Evolutionary conservation across 2,888 invertebrate genomes (phyloP).

Genomic region (Drosophila anomelani): DNA sequence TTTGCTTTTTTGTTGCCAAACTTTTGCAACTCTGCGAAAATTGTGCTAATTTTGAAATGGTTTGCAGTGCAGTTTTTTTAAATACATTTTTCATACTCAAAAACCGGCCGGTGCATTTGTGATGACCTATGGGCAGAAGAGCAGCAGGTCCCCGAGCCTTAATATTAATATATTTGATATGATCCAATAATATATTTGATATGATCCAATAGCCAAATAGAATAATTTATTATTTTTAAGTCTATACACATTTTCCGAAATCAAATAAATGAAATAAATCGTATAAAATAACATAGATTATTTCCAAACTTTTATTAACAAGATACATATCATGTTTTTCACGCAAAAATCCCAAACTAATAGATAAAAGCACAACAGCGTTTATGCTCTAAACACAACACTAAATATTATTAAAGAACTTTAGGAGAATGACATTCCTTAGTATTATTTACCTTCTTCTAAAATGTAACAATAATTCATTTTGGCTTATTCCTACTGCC

Average conservation of each 20-base stretch:
- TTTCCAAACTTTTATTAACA: too few species aligned
- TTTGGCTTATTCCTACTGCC: background rate
- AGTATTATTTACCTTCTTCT: background rate
- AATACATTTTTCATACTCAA: conserved; percentile 28
- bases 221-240: background rate
- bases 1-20: conserved; percentile 25
- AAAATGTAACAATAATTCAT: conserved; percentile 7
- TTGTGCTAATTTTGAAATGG: conserved; percentile 54
- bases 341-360: background rate
- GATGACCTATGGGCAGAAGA: conserved; percentile 4
- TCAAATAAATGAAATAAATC: background rate
- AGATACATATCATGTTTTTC: too few species aligned
- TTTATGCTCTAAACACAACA: background rate
- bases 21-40: conserved; percentile 43
- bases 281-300: too few species aligned
- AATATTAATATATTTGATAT: background rate
- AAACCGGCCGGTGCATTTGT: conserved; percentile 1
- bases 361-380: background rate
- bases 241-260: background rate
- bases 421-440: background rate
- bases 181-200: background rate
- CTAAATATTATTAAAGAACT: too few species aligned
- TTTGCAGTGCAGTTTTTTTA: conserved; percentile 39
- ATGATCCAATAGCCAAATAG: background rate
- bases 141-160: background rate